Percentiles rank a stretch among this genome's conserved stretches.
phyloP scores from a whole-genome alignment of 2,888 invertebrate species.

The Calameuta filiformis region DNA sequence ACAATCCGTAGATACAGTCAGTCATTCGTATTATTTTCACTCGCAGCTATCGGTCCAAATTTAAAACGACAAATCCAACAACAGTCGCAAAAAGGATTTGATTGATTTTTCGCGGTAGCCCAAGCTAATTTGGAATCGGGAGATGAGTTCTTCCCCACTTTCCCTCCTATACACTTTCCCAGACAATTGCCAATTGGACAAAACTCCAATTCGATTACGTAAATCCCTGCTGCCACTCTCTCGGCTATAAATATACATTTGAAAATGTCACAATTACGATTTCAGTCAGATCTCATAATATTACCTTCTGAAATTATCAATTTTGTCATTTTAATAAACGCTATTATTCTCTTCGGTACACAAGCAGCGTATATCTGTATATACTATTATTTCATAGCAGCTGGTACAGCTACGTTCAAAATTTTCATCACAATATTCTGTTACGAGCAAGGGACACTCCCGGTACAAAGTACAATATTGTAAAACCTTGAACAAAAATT shows the following conservation, averaged over 20 bases:
- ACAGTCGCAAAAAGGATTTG: constrained; percentile 40
- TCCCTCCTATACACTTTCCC: constrained; percentile 1
- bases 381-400: too few relatives aligned
- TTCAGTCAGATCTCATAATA: neutral
- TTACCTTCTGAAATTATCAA: neutral
- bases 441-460: too few relatives aligned
- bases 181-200: constrained; percentile 51
- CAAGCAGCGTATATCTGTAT: too few relatives aligned
- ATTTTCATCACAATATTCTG: too few relatives aligned
- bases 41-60: constrained; percentile 32
- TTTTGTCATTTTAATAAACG: too few relatives aligned
- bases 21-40: constrained; percentile 26
- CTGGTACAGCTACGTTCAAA: too few relatives aligned
- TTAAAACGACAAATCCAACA: constrained; percentile 31
- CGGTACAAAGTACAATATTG: too few relatives aligned
- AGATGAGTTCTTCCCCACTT: neutral
- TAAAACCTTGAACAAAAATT: too few relatives aligned
- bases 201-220: constrained; percentile 50
- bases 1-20: too few relatives aligned
- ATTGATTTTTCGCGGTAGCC: constrained; percentile 63
- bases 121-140: constrained; percentile 40
- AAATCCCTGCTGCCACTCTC: too few relatives aligned
- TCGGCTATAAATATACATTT: neutral
- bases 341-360: too few relatives aligned
- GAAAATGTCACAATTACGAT: neutral